phyloP scores from a whole-genome alignment of 23 tunicate genomes.

The Ciona savignyi region DNA sequence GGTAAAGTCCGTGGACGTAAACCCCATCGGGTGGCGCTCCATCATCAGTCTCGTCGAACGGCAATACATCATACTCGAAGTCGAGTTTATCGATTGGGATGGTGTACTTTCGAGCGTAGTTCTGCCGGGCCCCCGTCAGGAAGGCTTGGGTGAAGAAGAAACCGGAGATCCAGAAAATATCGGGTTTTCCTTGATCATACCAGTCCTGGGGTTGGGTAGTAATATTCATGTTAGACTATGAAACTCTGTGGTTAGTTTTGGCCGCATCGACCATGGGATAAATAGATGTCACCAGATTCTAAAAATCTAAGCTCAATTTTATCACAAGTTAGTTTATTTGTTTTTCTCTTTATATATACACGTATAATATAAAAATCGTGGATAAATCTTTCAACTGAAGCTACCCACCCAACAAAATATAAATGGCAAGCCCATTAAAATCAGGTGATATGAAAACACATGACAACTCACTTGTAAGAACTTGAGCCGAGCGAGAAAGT shows the following conservation, averaged over 20 bases:
- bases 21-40: slow-evolving; percentile 96
- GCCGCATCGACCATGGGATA: too few relatives aligned
- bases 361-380: too few relatives aligned
- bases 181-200: slow-evolving; percentile 94
- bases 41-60: slow-evolving; percentile 59
- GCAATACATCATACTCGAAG: slow-evolving; percentile 85
- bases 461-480: slow-evolving; percentile 78
- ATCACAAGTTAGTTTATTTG: too few relatives aligned
- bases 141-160: slow-evolving; percentile 99
- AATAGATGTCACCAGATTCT: too few relatives aligned
- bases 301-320: too few relatives aligned
- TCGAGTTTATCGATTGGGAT: slow-evolving; percentile 96
- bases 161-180: slow-evolving; percentile 98
- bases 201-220: slow-evolving; percentile 85
- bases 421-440: too few relatives aligned
- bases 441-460: too few relatives aligned
- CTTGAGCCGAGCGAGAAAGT: slow-evolving; percentile 94
- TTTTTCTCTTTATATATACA: too few relatives aligned
- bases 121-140: slow-evolving; percentile 98
- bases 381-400: too few relatives aligned
- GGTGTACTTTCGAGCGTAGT: slow-evolving; percentile 95
- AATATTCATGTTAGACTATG: too few relatives aligned
- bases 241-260: too few relatives aligned
- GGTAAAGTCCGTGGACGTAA: slow-evolving; percentile 81
- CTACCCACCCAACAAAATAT: too few relatives aligned